Evolutionary conservation across 2,113 vertebrate species (phyloP).

Genomic region (Corythornis cristatus): DNA sequence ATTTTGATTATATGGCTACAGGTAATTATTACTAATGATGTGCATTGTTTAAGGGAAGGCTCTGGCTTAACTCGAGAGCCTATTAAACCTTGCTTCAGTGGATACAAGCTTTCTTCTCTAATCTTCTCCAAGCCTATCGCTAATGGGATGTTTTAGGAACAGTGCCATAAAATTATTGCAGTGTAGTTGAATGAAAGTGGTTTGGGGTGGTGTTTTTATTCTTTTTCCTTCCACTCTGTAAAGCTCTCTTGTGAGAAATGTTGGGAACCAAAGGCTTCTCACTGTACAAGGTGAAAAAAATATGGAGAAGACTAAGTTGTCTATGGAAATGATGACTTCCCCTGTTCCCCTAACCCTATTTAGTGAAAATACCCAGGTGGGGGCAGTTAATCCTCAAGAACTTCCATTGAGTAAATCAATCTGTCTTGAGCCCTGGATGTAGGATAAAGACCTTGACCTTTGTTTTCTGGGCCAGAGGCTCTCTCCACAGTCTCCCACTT

Average conservation of each 20-base stretch:
- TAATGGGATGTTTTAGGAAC: constrained; percentile 30
- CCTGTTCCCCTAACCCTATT: too few relatives aligned
- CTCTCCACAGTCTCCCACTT: not conserved
- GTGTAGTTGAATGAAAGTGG: not conserved
- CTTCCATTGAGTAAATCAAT: not conserved
- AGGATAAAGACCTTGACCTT: not conserved
- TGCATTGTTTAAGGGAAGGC: constrained; percentile 19
- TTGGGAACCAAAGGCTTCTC: not conserved
- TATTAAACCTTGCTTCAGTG: constrained; percentile 40
- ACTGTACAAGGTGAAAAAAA: accelerated
- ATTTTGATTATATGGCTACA: constrained; percentile 51
- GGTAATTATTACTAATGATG: constrained; percentile 59
- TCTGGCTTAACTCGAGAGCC: constrained; percentile 41
- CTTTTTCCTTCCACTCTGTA: not conserved
- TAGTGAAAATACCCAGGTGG: not conserved
- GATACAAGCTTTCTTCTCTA: constrained; percentile 29
- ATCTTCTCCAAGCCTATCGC: constrained; percentile 13
- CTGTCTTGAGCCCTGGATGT: not conserved
- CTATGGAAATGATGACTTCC: not conserved
- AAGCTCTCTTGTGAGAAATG: not conserved
- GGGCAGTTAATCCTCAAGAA: not conserved
- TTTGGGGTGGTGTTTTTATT: not conserved
- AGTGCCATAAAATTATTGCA: not conserved
- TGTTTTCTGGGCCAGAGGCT: not conserved
- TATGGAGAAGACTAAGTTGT: not conserved